These are phyloP conservation scores for Eulemur mongoz DNA, from an alignment of 2,797 vertebrate genomes.

Conservation along the genomic window DNA sequence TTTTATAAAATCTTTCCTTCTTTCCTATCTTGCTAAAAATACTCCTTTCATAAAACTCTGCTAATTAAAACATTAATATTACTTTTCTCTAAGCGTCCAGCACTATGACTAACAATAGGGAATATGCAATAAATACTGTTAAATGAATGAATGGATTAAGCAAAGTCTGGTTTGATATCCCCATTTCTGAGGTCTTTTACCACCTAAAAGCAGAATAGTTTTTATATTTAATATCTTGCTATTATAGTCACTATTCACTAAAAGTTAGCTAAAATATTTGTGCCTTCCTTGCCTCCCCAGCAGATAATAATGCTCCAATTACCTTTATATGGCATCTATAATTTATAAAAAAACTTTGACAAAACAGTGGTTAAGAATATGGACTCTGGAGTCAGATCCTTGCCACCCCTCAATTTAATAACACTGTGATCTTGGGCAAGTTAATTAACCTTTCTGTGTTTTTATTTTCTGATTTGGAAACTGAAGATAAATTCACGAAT, in stretches of 20 bases:
- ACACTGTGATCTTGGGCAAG: neutral
- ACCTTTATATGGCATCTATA: neutral
- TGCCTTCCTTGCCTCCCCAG: neutral
- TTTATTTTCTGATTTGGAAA: conserved; percentile 22
- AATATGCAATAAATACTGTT: neutral
- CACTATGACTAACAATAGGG: neutral
- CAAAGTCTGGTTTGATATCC: neutral
- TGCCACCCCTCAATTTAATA: neutral
- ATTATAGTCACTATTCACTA: neutral
- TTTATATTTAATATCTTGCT: neutral
- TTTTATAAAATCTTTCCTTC: neutral
- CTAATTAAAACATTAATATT: neutral
- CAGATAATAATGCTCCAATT: neutral
- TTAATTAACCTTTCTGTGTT: neutral
- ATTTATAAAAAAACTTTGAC: neutral
- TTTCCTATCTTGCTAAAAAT: neutral
- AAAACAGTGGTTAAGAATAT: neutral
- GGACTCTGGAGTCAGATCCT: neutral
- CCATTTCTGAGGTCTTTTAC: neutral
- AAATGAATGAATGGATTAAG: neutral
- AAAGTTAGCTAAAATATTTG: neutral
- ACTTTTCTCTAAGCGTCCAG: neutral
- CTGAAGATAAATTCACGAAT: neutral
- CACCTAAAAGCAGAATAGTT: neutral
- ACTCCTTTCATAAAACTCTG: neutral